Conservation (phyloP, 2,888 invertebrate genomes). For the Pseudococcus jackbeardsleyi region DNA sequence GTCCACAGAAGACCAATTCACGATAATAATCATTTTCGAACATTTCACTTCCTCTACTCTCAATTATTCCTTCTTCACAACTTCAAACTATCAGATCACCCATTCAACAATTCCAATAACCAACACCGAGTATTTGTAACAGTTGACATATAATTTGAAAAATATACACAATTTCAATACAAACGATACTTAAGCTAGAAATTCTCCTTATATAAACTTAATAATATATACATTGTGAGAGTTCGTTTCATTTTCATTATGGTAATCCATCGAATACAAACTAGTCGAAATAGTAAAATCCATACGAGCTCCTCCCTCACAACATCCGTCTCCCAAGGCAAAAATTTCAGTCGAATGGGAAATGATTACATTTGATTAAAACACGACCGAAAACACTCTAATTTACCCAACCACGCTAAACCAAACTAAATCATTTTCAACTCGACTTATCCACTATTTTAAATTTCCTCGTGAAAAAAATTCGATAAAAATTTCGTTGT, state of each 20-base stretch:
- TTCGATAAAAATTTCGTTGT: constrained; percentile 54
- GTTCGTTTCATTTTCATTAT: constrained; percentile 16
- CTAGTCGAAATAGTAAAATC: background rate
- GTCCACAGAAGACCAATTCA: too few relatives aligned
- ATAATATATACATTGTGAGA: constrained; percentile 59
- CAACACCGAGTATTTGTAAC: constrained; percentile 40
- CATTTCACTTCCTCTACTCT: too few relatives aligned
- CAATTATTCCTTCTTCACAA: too few relatives aligned
- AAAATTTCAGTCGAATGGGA: constrained; percentile 30
- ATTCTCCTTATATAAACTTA: constrained; percentile 52
- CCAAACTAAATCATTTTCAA: background rate
- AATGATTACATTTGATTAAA: background rate
- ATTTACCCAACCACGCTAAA: background rate
- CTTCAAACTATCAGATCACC: too few relatives aligned
- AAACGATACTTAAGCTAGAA: constrained; percentile 58
- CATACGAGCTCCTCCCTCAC: constrained; percentile 23
- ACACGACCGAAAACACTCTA: background rate
- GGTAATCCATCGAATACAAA: constrained; percentile 40
- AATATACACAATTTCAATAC: constrained; percentile 63
- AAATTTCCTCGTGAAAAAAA: constrained; percentile 11
- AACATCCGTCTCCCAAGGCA: background rate
- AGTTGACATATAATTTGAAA: constrained; percentile 64
- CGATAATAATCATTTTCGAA: too few relatives aligned
- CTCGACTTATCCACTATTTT: background rate
- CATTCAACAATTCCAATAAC: too few relatives aligned